Conservation (phyloP, 2,113 vertebrate species). For the Camelus dromedarius region DNA sequence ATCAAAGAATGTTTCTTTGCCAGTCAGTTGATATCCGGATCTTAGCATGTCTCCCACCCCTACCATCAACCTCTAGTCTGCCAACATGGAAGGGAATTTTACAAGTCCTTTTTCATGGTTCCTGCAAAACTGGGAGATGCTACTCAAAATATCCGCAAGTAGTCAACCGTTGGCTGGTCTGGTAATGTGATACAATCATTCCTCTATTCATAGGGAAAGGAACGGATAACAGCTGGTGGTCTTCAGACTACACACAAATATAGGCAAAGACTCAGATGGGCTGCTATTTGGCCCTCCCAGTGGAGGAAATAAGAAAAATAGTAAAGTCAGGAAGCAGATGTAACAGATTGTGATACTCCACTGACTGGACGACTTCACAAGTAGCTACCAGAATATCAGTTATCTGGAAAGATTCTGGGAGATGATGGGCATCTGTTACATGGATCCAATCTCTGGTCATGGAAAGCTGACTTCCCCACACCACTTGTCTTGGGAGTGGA, state of each 20-base stretch:
- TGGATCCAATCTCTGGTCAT: neutral
- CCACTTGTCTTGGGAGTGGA: neutral
- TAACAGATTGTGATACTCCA: neutral
- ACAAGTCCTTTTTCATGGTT: neutral
- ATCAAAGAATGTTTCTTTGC: neutral
- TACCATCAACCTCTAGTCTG: neutral
- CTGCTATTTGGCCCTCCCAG: neutral
- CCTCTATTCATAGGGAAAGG: neutral
- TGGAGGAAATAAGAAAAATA: neutral
- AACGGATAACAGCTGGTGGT: neutral
- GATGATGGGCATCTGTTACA: neutral
- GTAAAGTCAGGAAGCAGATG: neutral
- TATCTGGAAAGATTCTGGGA: neutral
- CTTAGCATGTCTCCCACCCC: neutral
- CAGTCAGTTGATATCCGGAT: neutral
- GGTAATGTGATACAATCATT: neutral
- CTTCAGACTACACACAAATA: neutral
- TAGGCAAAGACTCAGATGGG: neutral
- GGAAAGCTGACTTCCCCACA: neutral
- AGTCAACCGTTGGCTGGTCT: neutral
- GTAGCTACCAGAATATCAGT: neutral
- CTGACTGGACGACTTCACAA: neutral
- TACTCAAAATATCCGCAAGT: neutral
- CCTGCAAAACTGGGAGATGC: conserved; percentile 9
- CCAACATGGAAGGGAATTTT: neutral